Conservation (phyloP, 2,113 vertebrate species). For the Sinocyclocheilus grahami region DNA sequence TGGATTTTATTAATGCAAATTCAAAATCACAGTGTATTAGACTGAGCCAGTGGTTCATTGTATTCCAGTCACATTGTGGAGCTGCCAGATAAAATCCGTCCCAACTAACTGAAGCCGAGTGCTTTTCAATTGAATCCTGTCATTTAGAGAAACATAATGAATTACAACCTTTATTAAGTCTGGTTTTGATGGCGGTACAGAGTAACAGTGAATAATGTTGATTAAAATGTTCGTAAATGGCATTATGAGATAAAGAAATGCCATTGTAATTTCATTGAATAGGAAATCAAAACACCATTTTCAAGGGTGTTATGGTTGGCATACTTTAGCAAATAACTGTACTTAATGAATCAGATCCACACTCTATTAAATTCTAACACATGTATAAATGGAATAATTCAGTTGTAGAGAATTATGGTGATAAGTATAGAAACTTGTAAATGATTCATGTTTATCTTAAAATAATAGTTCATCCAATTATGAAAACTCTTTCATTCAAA, state of each 20-base stretch:
- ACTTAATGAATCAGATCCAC: neutral
- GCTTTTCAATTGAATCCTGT: conserved; percentile 40
- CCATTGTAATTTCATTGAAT: conserved; percentile 28
- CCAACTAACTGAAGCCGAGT: conserved; percentile 43
- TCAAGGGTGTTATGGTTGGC: neutral
- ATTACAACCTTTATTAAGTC: conserved; percentile 57
- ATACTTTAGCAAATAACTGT: conserved; percentile 2
- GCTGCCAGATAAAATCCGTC: conserved; percentile 57
- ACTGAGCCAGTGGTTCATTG: conserved; percentile 51
- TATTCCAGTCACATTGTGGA: conserved; percentile 51
- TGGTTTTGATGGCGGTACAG: conserved; percentile 35
- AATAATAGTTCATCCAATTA: neutral
- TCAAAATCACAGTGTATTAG: conserved; percentile 57
- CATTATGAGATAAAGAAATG: conserved; percentile 7
- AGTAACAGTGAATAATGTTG: neutral
- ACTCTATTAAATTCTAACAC: neutral
- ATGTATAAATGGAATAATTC: neutral
- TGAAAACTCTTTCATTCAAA: neutral
- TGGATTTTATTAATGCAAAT: conserved; percentile 50
- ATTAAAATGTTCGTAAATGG: conserved; percentile 35
- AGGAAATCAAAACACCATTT: conserved; percentile 20
- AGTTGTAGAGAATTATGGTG: neutral
- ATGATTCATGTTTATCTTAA: neutral
- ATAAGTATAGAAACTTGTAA: neutral
- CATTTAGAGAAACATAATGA: conserved; percentile 50